Base-by-base conservation (phyloP, 2,888 invertebrate species). In the Ischnus inquisitorius region DNA sequence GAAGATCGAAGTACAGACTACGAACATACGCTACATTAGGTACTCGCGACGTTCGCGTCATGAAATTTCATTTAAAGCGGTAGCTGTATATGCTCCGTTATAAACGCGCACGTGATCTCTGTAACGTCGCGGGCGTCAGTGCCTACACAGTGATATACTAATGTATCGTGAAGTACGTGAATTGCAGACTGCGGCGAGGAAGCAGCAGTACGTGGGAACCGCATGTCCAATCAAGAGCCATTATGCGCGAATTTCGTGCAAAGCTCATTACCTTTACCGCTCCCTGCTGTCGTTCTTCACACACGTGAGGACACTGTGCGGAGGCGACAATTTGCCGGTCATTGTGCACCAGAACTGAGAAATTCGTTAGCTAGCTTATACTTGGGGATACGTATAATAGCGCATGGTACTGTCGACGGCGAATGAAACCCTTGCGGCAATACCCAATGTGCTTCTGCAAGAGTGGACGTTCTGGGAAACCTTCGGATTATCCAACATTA, bases 221-320 rank as follows among this genome's bases (percentile, higher is more conserved):
- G 67, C 77, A 57, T 82, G 81, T 84, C 80, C 86, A 87, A 87
- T 87, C 87, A 87, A 82, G 84, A 39, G 19, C 84, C 80, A 87
- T 87, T 87, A 82, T 85, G 79, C 82, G 83, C 67, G 62, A 80
- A 67, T 75, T 68, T 75, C 41, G 67, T 60, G 57, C 39, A 34
- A 80, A 75, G 74, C 80, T 76, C 67, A 28, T 69, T 28, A 43
- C 64, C 34, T 62, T 34, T 41, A 28, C 25, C 25, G 28, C 43
- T 28, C 28, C 46, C 28, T 4, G 4, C 34, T 34, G 54, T 54
- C 54, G 54, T 22, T 54, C 22, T 3, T 12, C 64, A 41, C 28
- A 48, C 60, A 22, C 71, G 57, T 43, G 69, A 74, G 80, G 77
- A 83, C 83, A 83, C 81, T 75, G 85, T 25, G 34, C 51, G 62